phyloP scores from a whole-genome alignment of 2,888 invertebrate species.

The Drosophila subsilvestris region DNA sequence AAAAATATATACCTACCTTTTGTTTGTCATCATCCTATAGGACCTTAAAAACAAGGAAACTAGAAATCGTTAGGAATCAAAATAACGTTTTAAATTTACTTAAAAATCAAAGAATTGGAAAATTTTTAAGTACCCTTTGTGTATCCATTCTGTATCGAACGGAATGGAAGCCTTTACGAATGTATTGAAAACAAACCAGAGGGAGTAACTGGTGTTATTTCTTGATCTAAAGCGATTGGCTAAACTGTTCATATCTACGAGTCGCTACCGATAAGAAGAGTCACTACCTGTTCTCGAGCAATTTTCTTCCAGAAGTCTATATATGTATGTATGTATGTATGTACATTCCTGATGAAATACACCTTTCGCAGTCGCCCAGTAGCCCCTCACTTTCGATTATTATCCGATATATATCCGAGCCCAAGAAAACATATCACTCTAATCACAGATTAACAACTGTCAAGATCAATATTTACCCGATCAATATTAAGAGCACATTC shows the following conservation, averaged over 20 bases:
- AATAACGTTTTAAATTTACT: no score
- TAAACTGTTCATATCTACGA: neutral
- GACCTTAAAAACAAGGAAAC: no score
- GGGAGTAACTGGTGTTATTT: no score
- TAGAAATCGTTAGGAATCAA: no score
- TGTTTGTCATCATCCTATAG: no score
- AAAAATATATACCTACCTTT: slow-evolving; percentile 24
- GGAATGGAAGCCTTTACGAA: no score
- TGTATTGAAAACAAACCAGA: no score
- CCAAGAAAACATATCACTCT: slow-evolving; percentile 2
- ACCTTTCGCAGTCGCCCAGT: neutral
- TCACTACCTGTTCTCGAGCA: neutral
- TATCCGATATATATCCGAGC: neutral
- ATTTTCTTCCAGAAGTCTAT: neutral
- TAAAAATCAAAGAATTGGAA: no score
- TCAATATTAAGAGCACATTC: slow-evolving; percentile 37
- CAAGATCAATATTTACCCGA: slow-evolving; percentile 45
- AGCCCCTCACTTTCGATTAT: slow-evolving; percentile 41
- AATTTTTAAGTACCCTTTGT: no score
- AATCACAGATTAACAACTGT: slow-evolving; percentile 32
- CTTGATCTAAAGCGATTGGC: no score
- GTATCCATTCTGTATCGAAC: no score
- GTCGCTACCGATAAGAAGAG: neutral
- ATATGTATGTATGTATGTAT: neutral
- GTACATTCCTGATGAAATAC: neutral